Evolutionary conservation across 2,888 invertebrate genomes (phyloP).

Genomic region (Geophilus truncorum): DNA sequence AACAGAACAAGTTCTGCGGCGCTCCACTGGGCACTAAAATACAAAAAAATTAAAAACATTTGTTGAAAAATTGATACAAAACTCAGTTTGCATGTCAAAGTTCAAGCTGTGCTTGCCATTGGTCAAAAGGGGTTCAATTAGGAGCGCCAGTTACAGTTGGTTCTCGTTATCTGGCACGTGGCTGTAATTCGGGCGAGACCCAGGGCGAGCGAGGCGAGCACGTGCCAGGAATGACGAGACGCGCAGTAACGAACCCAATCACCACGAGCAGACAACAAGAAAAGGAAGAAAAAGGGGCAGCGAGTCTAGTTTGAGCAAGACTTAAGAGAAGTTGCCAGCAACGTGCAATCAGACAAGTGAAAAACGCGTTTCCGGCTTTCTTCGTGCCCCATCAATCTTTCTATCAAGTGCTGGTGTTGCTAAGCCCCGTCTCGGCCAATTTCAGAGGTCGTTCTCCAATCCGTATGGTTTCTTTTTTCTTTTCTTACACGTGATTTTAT

Average conservation of each 20-base stretch:
- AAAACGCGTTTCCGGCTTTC: slow-evolving; percentile 14
- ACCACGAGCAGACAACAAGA: neutral
- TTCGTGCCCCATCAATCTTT: neutral
- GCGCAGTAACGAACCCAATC: slow-evolving; percentile 6
- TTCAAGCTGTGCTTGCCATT: neutral
- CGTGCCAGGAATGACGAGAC: slow-evolving; percentile 18
- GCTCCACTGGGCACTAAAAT: slow-evolving; percentile 31
- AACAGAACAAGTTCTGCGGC: slow-evolving; percentile 28
- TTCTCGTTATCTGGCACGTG: neutral
- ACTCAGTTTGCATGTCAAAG: no score
- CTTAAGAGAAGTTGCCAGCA: neutral
- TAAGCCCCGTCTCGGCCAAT: neutral
- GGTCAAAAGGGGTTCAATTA: neutral
- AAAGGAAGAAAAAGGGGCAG: neutral
- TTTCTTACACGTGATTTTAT: no score
- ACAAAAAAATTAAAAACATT: neutral
- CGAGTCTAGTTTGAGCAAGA: neutral
- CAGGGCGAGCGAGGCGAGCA: neutral
- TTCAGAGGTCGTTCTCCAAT: neutral
- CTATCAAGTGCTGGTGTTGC: neutral
- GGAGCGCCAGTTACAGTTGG: neutral
- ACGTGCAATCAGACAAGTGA: neutral
- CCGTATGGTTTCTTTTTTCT: no score
- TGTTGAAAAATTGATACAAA: neutral
- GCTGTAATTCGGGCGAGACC: neutral